Evolutionary conservation across 1,140 invertebrate species (phyloP), one percentile per base, ranked within the genome.

Genomic region (Drosophila arizonae): DNA sequence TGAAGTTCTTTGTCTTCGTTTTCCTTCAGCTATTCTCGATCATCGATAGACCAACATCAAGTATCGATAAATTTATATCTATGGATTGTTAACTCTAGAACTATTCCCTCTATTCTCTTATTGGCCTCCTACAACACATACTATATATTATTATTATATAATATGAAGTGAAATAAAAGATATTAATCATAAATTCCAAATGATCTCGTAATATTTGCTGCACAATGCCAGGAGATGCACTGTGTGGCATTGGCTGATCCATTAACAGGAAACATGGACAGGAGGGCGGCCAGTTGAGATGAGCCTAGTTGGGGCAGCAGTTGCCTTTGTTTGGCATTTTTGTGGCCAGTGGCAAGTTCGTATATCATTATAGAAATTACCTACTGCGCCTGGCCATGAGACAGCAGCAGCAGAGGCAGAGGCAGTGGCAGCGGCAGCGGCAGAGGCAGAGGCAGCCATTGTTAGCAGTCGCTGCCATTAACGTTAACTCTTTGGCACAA

Each of bases 291-390:
- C 17, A 36, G 65, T 66, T 58, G 62, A 41, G 11, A 2, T 39
- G 43, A 39, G n/a, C 46, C 39, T 50, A 21, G 33, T 45, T 33
- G 33, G 6, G 46, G 30, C 26, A 66, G 54, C 43, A 24, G 56
- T 60, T 56, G 51, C 55, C 75, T 81, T 67, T 75, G 72, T 72
- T 76, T 76, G 84, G 69, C 84, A 51, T 43, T 48, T 54, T 68
- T 54, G 79, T 60, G 69, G 84, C 76, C 81, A 74, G 76, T 73
- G 82, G 77, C 82, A 77, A 90, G 86, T 89, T 86, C 86, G 85
- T 90, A 89, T 89, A 89, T 89, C 86, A 89, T 89, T 89, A 85
- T 85, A 89, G 86, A 89, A 89, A 89, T 89, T 89, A 89, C 82
- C 82, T 84, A 88, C 76, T 87, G 58, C 85, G 77, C 69, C 69